phyloP scores from a whole-genome alignment of 2,888 invertebrate species.

The Zootermopsis nevadensis region DNA sequence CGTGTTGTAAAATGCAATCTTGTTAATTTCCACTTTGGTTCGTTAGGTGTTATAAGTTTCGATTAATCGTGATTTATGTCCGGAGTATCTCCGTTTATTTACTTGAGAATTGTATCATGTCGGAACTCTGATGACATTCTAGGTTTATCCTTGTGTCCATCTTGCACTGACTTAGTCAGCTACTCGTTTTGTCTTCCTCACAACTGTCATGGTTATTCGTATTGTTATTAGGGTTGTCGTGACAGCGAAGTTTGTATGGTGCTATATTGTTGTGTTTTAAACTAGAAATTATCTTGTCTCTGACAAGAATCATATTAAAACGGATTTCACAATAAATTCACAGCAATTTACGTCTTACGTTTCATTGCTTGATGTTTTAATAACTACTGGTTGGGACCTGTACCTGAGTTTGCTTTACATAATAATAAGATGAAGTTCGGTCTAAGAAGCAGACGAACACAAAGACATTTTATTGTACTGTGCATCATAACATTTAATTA shows the following conservation, averaged over 20 bases:
- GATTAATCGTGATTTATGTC: no score
- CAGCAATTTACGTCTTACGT: neutral
- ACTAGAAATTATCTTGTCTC: constrained; percentile 17
- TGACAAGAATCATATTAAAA: constrained; percentile 30
- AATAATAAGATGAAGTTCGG: neutral
- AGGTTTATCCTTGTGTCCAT: neutral
- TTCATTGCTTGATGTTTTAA: neutral
- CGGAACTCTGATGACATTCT: no score
- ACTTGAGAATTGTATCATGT: no score
- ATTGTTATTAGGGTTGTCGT: neutral
- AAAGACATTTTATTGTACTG: neutral
- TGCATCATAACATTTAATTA: constrained; percentile 1
- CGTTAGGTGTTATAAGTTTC: no score
- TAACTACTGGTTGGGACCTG: neutral
- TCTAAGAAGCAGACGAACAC: neutral
- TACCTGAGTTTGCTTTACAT: neutral
- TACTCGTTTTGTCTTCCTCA: constrained; percentile 4
- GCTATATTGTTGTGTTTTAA: constrained; percentile 29
- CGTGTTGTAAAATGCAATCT: no score
- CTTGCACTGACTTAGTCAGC: neutral
- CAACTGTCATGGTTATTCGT: constrained; percentile 16
- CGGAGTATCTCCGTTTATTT: no score
- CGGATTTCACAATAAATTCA: constrained; percentile 18
- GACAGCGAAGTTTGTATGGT: constrained; percentile 20
- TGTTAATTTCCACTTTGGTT: no score